These are phyloP conservation scores for Sphaerophoria rueppellii DNA, from an alignment of 2,888 invertebrate species.

Conservation along the genomic window DNA sequence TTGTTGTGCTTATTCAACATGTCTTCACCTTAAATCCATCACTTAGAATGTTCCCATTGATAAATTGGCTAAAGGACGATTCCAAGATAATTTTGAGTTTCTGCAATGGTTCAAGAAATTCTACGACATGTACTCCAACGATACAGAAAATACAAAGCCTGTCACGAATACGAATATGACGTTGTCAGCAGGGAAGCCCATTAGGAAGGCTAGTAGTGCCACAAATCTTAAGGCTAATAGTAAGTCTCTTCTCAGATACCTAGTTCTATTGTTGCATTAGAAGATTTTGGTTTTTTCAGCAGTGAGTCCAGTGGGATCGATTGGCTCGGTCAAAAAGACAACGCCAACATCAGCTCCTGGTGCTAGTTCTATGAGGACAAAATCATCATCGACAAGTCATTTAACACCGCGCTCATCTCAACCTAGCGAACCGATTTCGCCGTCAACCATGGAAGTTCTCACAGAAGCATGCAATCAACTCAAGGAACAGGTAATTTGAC, in stretches of 20 bases:
- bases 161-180: conserved; percentile 57
- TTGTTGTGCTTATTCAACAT: not conserved
- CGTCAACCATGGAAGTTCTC: conserved; percentile 71
- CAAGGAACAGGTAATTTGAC: conserved; percentile 46
- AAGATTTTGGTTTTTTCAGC: conserved; percentile 4
- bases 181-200: conserved; percentile 63
- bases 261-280: not conserved
- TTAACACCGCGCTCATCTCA: conserved; percentile 66
- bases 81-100: conserved; percentile 99
- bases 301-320: conserved; percentile 1
- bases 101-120: conserved; percentile 99
- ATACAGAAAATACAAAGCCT: conserved; percentile 84
- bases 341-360: conserved; percentile 39
- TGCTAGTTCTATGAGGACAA: conserved; percentile 37
- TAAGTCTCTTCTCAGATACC: conserved; percentile 2
- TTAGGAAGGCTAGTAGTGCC: conserved; percentile 59
- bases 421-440: conserved; percentile 63
- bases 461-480: conserved; percentile 69
- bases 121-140: conserved; percentile 98
- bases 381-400: conserved; percentile 62
- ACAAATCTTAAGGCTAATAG: conserved; percentile 47
- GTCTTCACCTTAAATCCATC: conserved; percentile 31
- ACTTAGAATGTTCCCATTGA: conserved; percentile 80
- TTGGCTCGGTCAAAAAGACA: conserved; percentile 23
- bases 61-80: conserved; percentile 95